These are phyloP conservation scores for Cloeon dipterum DNA, from an alignment of 2,888 invertebrate species.

Conservation along the genomic window DNA sequence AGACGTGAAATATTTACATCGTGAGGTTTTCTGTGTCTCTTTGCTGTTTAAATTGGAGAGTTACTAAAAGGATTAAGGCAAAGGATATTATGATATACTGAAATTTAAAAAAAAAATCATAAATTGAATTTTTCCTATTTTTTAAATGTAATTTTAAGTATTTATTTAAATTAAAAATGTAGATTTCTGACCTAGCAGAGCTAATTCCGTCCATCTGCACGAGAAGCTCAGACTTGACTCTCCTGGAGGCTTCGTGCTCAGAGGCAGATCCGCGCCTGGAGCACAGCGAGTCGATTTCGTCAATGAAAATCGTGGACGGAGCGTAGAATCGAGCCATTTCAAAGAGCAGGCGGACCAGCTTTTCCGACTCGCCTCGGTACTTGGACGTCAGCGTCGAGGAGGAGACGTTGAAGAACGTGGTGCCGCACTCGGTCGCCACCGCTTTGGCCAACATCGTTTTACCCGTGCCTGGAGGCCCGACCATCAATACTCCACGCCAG, in stretches of 20 bases:
- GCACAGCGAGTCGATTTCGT: conserved; percentile 95
- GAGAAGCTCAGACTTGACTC: conserved; percentile 91
- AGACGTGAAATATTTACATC: too few relatives aligned
- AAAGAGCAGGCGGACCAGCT: conserved; percentile 84
- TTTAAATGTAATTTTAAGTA: too few relatives aligned
- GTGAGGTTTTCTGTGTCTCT: too few relatives aligned
- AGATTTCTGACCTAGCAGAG: conserved; percentile 29
- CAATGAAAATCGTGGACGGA: conserved; percentile 95
- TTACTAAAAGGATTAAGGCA: too few relatives aligned
- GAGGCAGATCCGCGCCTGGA: conserved; percentile 85
- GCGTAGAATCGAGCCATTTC: conserved; percentile 99
- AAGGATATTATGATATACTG: too few relatives aligned
- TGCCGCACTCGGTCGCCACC: conserved; percentile 93
- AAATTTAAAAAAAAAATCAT: too few relatives aligned
- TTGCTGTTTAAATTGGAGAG: too few relatives aligned
- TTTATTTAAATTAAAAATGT: too few relatives aligned
- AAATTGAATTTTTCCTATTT: too few relatives aligned
- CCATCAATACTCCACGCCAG: conserved; percentile 92
- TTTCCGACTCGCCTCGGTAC: conserved; percentile 97
- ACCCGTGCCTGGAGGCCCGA: conserved; percentile 80
- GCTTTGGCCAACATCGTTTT: conserved; percentile 96
- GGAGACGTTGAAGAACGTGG: conserved; percentile 93
- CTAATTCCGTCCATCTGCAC: conserved; percentile 98
- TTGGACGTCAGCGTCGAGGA: conserved; percentile 95
- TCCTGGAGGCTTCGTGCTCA: conserved; percentile 90